Base-by-base conservation (phyloP, 2,888 invertebrate species). In the Stenolophus ochropezus region DNA sequence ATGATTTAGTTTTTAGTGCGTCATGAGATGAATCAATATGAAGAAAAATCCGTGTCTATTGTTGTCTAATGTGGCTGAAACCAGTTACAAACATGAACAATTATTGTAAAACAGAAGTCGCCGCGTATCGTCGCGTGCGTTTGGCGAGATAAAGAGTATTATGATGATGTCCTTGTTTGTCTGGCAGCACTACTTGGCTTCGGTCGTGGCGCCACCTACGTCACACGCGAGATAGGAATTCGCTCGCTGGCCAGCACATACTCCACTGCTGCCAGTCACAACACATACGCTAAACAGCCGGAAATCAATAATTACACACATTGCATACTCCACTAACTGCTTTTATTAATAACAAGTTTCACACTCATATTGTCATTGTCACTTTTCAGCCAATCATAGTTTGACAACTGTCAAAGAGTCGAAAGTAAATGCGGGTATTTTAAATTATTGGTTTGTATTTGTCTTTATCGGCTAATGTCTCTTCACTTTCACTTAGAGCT, bases 131-230 rank as follows among this genome's bases (percentile, higher is more conserved):
- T 4, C 53, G 20, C 16, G 56, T 11, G 21, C 20, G 18, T 21
- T 6, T 11, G 20, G 21, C 18, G 20, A 21, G 18, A 23, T 53
- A 75, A 75, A 75, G 21, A 74, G 27, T 75, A 75, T 75, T 75
- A 75, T 75, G 53, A 53, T 75, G 75, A 53, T 75, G 75, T 75
- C 75, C 75, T 75, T 75, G 75, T 75, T 27, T 75, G 75, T 75
- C 75, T 75, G 75, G 53, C 27, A 25, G 53, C 27, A 75, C 75
- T 75, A 75, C 14, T 75, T 75, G 75, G 75, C 75, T 75, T 53
- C 75, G 18, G 3, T 49, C 23, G 53, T 53, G 56, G 75, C 75
- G 75, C 75, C 75, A 75, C 11, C n/a, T 21, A 75, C 75, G 75
- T 75, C 75, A 75, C 75, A 53, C 53, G 75, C 53, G 53, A 75